A percentile compares a stretch with the other conserved stretches of the same genome.
Evolutionary conservation across 1,140 invertebrate genomes (phyloP).

Genomic region (Streblospio benedicti): DNA sequence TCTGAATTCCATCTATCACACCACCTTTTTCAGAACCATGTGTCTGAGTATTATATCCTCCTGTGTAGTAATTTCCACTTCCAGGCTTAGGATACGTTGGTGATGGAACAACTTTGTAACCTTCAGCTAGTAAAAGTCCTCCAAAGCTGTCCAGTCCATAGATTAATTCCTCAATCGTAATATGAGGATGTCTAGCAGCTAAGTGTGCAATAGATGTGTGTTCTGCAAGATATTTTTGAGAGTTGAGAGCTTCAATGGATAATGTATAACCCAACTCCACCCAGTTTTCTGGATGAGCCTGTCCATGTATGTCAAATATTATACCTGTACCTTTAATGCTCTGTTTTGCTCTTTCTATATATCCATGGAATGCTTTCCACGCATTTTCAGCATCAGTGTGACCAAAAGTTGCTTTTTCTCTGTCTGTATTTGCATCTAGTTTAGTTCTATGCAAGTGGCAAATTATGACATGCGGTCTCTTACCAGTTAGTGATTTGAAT

Average conservation of each 20-base stretch:
- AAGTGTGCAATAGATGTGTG: background rate
- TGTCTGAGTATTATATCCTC: conserved; percentile 17
- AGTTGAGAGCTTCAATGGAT: conserved; percentile 3
- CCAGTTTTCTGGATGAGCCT: conserved; percentile 17
- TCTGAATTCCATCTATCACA: conserved; percentile 19
- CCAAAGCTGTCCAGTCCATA: background rate
- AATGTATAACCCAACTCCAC: conserved; percentile 19
- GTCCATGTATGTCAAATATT: conserved; percentile 22
- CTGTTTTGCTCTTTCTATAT: conserved; percentile 5
- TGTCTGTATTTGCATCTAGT: background rate
- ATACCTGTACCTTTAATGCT: conserved; percentile 9
- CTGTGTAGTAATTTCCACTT: conserved; percentile 14
- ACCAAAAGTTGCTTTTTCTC: background rate
- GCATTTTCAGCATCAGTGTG: background rate
- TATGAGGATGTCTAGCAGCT: background rate
- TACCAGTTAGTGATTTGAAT: background rate
- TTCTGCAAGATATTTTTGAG: background rate
- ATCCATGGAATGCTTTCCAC: conserved; percentile 7
- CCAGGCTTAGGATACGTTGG: conserved; percentile 12
- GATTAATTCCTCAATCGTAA: conserved; percentile 9
- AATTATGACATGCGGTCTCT: conserved; percentile 3
- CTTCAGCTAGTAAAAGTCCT: conserved; percentile 1
- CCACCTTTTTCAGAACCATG: conserved; percentile 15
- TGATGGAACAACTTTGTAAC: conserved; percentile 17
- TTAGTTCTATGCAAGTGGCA: conserved; percentile 1